Conservation (phyloP, 2,797 vertebrate genomes). For the Podargus strigoides region DNA sequence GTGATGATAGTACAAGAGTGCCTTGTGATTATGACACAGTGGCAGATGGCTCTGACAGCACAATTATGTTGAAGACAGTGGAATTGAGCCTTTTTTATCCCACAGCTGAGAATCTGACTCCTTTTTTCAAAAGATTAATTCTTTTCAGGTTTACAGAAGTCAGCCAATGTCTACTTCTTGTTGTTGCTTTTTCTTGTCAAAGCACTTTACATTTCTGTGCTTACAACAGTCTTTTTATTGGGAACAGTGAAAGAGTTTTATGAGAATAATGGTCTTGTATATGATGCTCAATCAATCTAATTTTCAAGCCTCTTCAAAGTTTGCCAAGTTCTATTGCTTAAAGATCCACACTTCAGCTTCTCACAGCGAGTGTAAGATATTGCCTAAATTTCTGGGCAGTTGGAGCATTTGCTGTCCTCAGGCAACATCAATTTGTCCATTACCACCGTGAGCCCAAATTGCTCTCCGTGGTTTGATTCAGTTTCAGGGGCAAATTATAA, state of each 20-base stretch:
- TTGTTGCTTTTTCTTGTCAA: conserved; percentile 22
- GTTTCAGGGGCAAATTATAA: conserved; percentile 50
- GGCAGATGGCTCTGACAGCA: conserved; percentile 6
- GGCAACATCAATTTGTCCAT: conserved; percentile 52
- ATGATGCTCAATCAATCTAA: conserved; percentile 32
- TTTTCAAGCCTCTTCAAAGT: conserved; percentile 28
- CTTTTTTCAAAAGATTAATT: conserved; percentile 27
- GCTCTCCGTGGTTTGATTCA: conserved; percentile 10
- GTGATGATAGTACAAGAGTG: neutral
- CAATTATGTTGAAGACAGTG: neutral
- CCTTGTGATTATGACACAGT: neutral
- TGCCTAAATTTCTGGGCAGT: conserved; percentile 33
- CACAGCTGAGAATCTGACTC: conserved; percentile 19
- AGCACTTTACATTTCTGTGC: conserved; percentile 7
- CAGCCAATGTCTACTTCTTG: conserved; percentile 20
- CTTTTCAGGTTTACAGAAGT: conserved; percentile 17
- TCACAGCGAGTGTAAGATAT: conserved; percentile 15
- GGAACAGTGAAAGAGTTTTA: neutral
- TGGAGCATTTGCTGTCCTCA: conserved; percentile 38
- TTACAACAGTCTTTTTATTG: neutral
- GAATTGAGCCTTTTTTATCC: conserved; percentile 19
- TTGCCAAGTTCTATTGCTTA: conserved; percentile 14
- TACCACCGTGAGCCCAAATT: conserved; percentile 14
- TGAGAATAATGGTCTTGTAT: neutral
- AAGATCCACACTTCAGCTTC: conserved; percentile 25